Evolutionary conservation across 2,888 invertebrate species (phyloP), one percentile per base, ranked within the genome.

Genomic region (Flexamia atlantica): DNA sequence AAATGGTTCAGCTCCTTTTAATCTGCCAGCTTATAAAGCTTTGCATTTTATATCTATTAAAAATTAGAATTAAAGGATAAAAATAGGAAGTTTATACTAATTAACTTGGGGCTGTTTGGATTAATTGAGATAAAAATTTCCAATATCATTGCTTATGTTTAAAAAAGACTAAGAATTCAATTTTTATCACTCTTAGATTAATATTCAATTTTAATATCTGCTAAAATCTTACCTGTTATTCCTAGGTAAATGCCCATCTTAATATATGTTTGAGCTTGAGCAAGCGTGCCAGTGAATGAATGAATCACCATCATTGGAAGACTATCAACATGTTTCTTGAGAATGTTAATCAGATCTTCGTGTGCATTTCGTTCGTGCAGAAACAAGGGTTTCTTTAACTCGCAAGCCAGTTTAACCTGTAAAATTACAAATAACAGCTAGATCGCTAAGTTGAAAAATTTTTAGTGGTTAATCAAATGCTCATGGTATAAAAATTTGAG

Each of bases 321-420:
- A 14, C 89, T 90, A 88, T 90, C 91, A 74, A 89, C 88, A 87
- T 92, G 93, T 85, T 92, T 91, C 68, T 91, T 90, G 86, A 94
- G 90, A 88, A 98, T 96, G 89, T 94, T 93, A 87, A 97, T 91
- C 88, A 98, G 92, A 90, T 98, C 97, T 25, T 94, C 93, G 89
- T 97, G 96, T 23, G 98, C 98, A 88, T 97, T 97, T 90, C 98
- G 94, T 91, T 98, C 98, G 90, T 98, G 98, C 72, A 98, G 94
- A 89, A 98, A 94, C 60, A 98, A 90, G 0, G 98, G 97, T 90
- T 98, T 98, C 84, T 94, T 93, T 72, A 98, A 91, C 88, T 95
- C 94, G 89, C 96, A 96, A 74, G 98, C 98, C 89, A 98, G 92
- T 90, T 96, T 94, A 79, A 96, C 93, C 95, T 96, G 90, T 7